phyloP scores from a whole-genome alignment of 2,113 vertebrate genomes.

The Zosterops lateralis region DNA sequence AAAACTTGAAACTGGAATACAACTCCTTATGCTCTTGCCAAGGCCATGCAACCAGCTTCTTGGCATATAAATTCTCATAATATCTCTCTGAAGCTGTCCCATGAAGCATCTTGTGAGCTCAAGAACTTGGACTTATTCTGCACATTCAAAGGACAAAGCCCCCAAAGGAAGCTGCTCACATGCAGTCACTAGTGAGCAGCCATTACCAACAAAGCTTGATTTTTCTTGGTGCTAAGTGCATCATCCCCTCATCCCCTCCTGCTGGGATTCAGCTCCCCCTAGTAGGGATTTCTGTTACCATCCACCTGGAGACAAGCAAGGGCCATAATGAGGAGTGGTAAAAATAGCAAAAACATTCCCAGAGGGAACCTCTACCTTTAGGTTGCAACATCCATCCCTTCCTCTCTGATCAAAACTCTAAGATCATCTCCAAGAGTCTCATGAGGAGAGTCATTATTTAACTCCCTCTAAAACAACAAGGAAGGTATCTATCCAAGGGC shows the following conservation, averaged over 20 bases:
- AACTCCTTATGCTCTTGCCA: neutral
- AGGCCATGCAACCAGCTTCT: neutral
- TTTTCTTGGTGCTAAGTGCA: neutral
- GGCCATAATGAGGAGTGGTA: neutral
- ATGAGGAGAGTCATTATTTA: neutral
- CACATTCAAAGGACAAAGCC: neutral
- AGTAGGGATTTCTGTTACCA: neutral
- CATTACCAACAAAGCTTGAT: neutral
- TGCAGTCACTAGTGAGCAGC: neutral
- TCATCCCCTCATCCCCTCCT: neutral
- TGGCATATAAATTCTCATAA: fast-evolving
- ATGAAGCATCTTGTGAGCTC: neutral
- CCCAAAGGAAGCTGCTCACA: neutral
- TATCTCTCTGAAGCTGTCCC: neutral
- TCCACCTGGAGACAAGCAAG: neutral
- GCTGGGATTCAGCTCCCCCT: neutral
- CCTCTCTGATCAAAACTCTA: neutral
- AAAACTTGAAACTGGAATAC: neutral
- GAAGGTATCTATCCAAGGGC: neutral
- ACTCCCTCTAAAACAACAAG: neutral
- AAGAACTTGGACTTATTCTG: neutral
- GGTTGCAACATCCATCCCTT: neutral
- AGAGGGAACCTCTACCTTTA: neutral
- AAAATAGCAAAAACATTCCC: neutral
- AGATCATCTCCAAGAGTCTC: neutral